phyloP scores from a whole-genome alignment of 2,888 invertebrate species.

The Eupelmus urozonus region DNA sequence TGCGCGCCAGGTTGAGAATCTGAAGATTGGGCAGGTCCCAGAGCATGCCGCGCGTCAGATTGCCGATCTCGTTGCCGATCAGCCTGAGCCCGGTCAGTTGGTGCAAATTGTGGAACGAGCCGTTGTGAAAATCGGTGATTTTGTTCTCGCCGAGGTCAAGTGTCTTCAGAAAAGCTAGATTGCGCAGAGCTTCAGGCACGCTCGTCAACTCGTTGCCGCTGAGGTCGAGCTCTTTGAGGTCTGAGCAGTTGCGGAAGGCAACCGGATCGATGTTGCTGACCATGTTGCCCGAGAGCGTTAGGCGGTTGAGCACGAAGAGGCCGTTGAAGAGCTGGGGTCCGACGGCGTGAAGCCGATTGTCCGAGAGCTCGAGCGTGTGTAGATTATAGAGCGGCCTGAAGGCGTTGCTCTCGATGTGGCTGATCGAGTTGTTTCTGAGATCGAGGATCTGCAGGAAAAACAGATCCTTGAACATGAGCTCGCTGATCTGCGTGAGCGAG shows the following conservation, averaged over 20 bases:
- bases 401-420: slow-evolving; percentile 92
- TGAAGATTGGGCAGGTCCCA: slow-evolving; percentile 90
- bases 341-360: slow-evolving; percentile 90
- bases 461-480: slow-evolving; percentile 90
- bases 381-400: slow-evolving; percentile 92
- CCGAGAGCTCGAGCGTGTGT: slow-evolving; percentile 92
- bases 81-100: slow-evolving; percentile 92
- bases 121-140: slow-evolving; percentile 89
- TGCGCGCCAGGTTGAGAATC: slow-evolving; percentile 92
- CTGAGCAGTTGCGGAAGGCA: slow-evolving; percentile 92
- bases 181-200: slow-evolving; percentile 90
- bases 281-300: slow-evolving; percentile 91
- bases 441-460: slow-evolving; percentile 92
- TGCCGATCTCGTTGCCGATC: slow-evolving; percentile 93
- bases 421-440: slow-evolving; percentile 91
- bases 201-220: slow-evolving; percentile 90
- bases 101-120: slow-evolving; percentile 90
- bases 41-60: slow-evolving; percentile 90
- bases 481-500: slow-evolving; percentile 89
- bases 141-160: slow-evolving; percentile 95
- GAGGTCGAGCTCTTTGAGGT: slow-evolving; percentile 91
- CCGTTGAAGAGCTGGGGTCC: slow-evolving; percentile 91
- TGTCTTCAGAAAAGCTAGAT: slow-evolving; percentile 89
- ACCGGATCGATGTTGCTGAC: slow-evolving; percentile 87
- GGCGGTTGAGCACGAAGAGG: slow-evolving; percentile 88